Conservation (phyloP, 2,888 invertebrate genomes). For the Pantelozetes paolii region DNA sequence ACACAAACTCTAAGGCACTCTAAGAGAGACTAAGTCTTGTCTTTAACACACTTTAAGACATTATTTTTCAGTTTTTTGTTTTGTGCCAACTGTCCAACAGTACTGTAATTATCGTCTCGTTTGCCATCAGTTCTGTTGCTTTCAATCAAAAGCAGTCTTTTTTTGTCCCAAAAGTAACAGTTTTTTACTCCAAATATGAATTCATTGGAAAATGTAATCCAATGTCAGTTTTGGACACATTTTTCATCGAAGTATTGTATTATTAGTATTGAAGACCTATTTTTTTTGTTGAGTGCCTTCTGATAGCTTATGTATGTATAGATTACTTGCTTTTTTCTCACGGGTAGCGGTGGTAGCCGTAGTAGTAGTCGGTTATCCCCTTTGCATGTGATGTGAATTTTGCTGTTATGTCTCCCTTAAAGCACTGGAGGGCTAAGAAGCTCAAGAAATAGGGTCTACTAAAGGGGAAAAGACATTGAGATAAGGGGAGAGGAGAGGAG, state of each 20-base stretch:
- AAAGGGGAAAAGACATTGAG: background rate
- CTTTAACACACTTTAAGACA: background rate
- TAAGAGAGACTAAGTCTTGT: too few relatives aligned
- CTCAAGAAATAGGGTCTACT: background rate
- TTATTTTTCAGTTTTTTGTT: background rate
- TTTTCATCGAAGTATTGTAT: conserved; percentile 18
- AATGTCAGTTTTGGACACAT: conserved; percentile 24
- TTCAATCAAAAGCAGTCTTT: background rate
- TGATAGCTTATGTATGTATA: background rate
- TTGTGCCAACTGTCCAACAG: background rate
- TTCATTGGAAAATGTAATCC: conserved; percentile 26
- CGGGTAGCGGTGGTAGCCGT: background rate
- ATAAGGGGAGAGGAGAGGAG: conserved; percentile 25
- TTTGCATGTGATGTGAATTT: conserved; percentile 29
- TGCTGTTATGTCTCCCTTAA: conserved; percentile 30
- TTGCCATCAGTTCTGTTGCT: background rate
- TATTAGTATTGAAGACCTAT: conserved; percentile 8
- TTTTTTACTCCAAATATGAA: conserved; percentile 27
- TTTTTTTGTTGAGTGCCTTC: background rate
- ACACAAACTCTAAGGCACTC: conserved; percentile 13
- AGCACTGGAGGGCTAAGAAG: conserved; percentile 13
- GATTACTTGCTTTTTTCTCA: conserved; percentile 26
- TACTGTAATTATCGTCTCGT: background rate
- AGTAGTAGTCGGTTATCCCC: conserved; percentile 23
- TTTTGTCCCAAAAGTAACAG: background rate